Conservation (phyloP, 2,113 vertebrate genomes). For the Saimiri boliviensis region DNA sequence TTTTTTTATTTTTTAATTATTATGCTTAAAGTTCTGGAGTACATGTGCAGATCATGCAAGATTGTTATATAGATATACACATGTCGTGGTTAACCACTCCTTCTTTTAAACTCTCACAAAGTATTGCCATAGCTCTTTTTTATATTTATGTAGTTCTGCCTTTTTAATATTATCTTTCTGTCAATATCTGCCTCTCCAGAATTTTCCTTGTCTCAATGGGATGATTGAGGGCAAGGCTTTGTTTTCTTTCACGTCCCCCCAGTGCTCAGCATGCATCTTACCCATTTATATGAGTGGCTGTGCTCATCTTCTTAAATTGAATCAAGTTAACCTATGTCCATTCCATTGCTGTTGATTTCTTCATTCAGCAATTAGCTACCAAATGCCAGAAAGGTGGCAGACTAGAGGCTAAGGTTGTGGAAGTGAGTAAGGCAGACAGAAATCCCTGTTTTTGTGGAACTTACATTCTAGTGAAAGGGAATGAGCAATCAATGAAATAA, state of each 20-base stretch:
- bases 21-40: too few species aligned
- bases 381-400: not conserved
- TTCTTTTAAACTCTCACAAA: not conserved
- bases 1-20: not conserved
- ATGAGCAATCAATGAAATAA: not conserved
- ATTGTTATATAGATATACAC: too few species aligned
- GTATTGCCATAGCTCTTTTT: not conserved
- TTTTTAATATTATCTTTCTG: not conserved
- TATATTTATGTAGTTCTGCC: not conserved
- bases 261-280: rapidly evolving
- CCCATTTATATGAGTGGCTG: not conserved
- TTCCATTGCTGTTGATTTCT: not conserved
- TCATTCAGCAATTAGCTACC: not conserved
- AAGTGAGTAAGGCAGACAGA: not conserved
- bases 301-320: not conserved
- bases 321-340: not conserved
- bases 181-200: not conserved
- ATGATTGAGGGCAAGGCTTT: not conserved
- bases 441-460: not conserved
- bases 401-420: not conserved
- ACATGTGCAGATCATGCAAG: too few species aligned
- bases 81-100: not conserved
- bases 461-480: not conserved
- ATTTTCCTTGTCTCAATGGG: not conserved
- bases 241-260: rapidly evolving